Evolutionary conservation across 2,888 invertebrate genomes (phyloP).

Genomic region (Theretra japonica): DNA sequence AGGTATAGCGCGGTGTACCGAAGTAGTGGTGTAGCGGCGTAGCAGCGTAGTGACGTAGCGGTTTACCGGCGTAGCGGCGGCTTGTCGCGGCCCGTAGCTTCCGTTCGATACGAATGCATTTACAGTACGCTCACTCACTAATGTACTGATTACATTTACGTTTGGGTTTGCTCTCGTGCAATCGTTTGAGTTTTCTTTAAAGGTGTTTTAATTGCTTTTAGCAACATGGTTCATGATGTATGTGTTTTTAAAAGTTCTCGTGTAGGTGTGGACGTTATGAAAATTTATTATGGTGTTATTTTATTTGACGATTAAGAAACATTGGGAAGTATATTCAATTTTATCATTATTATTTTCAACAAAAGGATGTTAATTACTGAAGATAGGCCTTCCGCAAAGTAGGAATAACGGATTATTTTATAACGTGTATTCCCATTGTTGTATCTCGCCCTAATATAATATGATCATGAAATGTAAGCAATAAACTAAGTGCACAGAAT

Average conservation of each 20-base stretch:
- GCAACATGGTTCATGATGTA: not conserved
- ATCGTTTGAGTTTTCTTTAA: not conserved
- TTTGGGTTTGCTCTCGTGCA: not conserved
- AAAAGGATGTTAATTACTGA: no score
- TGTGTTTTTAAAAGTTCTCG: no score
- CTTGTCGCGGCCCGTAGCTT: slow-evolving; percentile 16
- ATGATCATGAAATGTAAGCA: not conserved
- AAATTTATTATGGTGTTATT: no score
- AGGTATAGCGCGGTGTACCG: slow-evolving; percentile 24
- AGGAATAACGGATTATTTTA: not conserved
- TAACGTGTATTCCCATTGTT: not conserved
- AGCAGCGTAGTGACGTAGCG: not conserved
- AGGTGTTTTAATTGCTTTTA: not conserved
- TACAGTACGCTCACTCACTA: slow-evolving; percentile 1
- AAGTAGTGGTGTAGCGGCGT: slow-evolving; percentile 27
- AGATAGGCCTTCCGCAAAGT: no score
- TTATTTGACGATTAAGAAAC: no score
- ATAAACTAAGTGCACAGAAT: slow-evolving; percentile 1
- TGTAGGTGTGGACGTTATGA: no score
- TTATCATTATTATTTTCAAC: no score
- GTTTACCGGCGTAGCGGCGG: slow-evolving; percentile 8
- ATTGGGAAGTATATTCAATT: no score
- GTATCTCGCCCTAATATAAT: not conserved
- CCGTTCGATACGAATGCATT: slow-evolving; percentile 8
- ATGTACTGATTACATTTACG: slow-evolving; percentile 2